Percentiles rank a stretch among this genome's conserved stretches.
phyloP scores from a whole-genome alignment of 2,113 vertebrate genomes.

The Propithecus coquereli region DNA sequence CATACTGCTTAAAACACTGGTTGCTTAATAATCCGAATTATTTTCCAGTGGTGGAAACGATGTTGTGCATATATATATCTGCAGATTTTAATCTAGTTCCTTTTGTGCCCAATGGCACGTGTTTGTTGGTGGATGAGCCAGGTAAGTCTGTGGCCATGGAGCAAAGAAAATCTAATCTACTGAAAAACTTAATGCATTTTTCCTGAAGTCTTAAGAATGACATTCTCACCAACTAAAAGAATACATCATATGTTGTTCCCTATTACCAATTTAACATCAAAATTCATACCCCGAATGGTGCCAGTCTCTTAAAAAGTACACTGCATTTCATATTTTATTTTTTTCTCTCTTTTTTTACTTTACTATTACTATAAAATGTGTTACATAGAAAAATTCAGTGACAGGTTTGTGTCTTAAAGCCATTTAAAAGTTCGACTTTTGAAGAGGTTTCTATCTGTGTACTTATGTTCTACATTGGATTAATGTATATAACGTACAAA shows the following conservation, averaged over 20 bases:
- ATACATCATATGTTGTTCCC: not conserved
- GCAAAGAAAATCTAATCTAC: not conserved
- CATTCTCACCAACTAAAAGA: not conserved
- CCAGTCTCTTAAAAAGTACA: not conserved
- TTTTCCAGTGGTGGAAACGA: not conserved
- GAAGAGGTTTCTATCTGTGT: not conserved
- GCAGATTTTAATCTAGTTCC: not conserved
- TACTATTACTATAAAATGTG: not conserved
- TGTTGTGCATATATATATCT: not conserved
- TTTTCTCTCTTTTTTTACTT: not conserved
- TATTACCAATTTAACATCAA: not conserved
- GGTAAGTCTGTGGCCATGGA: not conserved
- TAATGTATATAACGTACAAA: not conserved
- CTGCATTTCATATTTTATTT: not conserved
- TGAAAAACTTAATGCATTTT: not conserved
- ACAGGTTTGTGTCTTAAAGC: not conserved
- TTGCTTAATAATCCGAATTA: not conserved
- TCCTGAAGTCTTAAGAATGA: not conserved
- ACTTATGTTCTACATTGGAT: not conserved
- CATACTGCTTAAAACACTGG: not conserved
- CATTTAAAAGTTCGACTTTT: not conserved
- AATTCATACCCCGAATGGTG: not conserved
- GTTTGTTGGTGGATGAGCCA: not conserved
- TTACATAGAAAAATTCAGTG: not conserved
- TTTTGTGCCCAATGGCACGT: not conserved